Evolutionary conservation across 2,113 vertebrate genomes (phyloP), one percentile per base, ranked within the genome.

Genomic region (Opisthocomus hoazin): DNA sequence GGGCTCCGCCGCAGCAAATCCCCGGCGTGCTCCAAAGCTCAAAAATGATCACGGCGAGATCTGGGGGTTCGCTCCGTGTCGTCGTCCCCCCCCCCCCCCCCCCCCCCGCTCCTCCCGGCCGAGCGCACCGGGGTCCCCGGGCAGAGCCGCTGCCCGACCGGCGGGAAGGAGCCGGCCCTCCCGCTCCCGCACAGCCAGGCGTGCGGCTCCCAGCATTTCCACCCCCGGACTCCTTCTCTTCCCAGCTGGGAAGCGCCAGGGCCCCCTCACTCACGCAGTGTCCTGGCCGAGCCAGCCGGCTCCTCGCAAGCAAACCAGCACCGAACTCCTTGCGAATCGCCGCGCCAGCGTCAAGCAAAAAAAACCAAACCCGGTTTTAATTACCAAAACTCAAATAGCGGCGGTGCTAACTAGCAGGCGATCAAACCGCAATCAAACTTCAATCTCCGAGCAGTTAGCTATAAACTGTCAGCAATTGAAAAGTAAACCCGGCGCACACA

Each of bases 401-500:
- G 83, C 76, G 83, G 92, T 95, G 90, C 91, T 97, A 97, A 96
- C 93, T 89, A 97, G 86, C 94, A 94, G 84, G 95, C 69, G 88
- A 97, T 96, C 96, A 97, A 95, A 94, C 96, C 91, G 93, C 94
- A 97, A 97, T 97, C 97, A 96, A 97, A 97, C 96, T 96, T 97
- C 97, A 96, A 89, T 97, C 97, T 97, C 96, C 48, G 95, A 96
- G 96, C 94, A 97, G 96, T 98, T 97, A 97, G 97, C 95, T 98
- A 91, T 96, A 97, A 97, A 97, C 96, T 97, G 97, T 94, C 94
- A 98, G 97, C 97, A 97, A 97, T 74, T 97, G 96, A 96, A 98
- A 98, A 98, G 97, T 98, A 97, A 98, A 98, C 97, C 97, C 82
- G 79, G 77, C 58, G 93, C 96, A 96, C 96, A 97, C 97, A 98